Percentiles rank a stretch among this genome's conserved stretches.
Conservation (phyloP, 2,888 invertebrate species). For the Itoplectis maculator region DNA sequence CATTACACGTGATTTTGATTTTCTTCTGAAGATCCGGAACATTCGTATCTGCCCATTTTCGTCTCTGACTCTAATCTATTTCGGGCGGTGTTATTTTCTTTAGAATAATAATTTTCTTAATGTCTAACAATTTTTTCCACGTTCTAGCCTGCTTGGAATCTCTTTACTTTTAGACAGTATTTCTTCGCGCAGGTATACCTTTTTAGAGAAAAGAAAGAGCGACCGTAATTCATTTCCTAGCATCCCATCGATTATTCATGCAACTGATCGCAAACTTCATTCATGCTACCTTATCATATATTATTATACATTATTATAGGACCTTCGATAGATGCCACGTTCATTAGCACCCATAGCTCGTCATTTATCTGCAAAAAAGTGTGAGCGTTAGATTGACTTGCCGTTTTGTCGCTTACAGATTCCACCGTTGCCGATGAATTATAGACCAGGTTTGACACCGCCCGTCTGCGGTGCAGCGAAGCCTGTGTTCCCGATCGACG, state of each 20-base stretch:
- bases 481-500: conserved; percentile 74
- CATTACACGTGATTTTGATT: background rate
- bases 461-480: conserved; percentile 78
- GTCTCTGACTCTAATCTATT: background rate
- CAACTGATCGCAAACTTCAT: conserved; percentile 22
- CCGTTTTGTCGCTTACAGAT: conserved; percentile 76
- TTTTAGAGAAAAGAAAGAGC: conserved; percentile 2
- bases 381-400: conserved; percentile 28
- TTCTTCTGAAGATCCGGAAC: background rate
- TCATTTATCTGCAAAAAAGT: background rate
- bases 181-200: conserved; percentile 81
- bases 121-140: conserved; percentile 68
- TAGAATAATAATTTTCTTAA: conserved; percentile 40
- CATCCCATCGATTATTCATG: conserved; percentile 33
- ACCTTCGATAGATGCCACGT: conserved; percentile 32
- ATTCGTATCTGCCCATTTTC: background rate
- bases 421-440: conserved; percentile 82
- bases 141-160: conserved; percentile 83
- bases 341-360: conserved; percentile 36
- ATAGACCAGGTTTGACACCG: conserved; percentile 78
- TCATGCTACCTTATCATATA: too few relatives aligned
- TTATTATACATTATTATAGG: too few relatives aligned
- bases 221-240: conserved; percentile 12
- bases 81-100: conserved; percentile 41
- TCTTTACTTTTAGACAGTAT: conserved; percentile 80